A percentile compares a stretch with the other conserved stretches of the same genome.
Conservation (phyloP, 2,797 vertebrate species). For the Simalia tracyae region DNA sequence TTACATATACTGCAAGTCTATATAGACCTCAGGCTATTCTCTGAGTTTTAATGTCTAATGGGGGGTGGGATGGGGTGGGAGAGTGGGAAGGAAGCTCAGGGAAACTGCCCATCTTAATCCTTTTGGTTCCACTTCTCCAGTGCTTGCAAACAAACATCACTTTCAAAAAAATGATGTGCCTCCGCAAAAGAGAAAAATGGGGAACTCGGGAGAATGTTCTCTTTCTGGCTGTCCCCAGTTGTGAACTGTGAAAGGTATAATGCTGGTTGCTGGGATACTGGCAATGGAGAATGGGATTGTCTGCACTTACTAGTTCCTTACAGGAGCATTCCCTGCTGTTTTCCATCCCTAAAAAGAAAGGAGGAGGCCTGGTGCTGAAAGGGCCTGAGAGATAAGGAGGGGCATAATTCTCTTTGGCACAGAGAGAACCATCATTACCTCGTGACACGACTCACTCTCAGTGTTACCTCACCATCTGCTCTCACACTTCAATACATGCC, state of each 20-base stretch:
- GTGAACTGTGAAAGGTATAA: slow-evolving; percentile 16
- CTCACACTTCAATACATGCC: background rate
- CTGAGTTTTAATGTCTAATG: background rate
- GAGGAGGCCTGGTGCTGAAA: slow-evolving; percentile 3
- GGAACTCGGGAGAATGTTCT: background rate
- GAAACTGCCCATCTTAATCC: background rate
- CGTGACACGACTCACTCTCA: background rate
- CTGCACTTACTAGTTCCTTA: slow-evolving; percentile 38
- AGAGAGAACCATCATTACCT: background rate
- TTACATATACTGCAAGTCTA: background rate
- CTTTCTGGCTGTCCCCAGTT: background rate
- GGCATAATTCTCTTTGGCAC: background rate
- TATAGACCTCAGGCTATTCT: background rate
- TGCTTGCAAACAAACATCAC: background rate
- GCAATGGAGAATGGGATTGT: slow-evolving; percentile 10
- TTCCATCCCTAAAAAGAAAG: background rate
- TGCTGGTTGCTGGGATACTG: slow-evolving; percentile 18
- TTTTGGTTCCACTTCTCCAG: background rate
- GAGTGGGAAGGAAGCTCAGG: background rate
- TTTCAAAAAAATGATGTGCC: background rate
- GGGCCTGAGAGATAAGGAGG: background rate
- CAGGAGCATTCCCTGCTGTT: slow-evolving; percentile 42
- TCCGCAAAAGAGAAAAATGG: background rate
- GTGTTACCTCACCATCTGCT: background rate
- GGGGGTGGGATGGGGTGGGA: too few relatives aligned